Evolutionary conservation across 2,797 vertebrate genomes (phyloP).

Genomic region (Cuniculus paca): DNA sequence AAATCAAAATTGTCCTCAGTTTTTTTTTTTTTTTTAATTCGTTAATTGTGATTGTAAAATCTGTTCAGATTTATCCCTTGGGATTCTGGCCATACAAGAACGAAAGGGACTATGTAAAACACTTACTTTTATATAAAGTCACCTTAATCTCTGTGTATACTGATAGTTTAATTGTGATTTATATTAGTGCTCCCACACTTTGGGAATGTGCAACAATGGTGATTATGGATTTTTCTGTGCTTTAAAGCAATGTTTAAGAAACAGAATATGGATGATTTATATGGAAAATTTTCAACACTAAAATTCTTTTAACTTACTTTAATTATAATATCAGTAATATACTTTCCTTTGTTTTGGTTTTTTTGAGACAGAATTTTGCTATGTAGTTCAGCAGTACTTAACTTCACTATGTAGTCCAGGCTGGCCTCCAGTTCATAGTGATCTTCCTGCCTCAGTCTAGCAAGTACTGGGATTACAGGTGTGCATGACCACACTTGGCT

Average conservation of each 20-base stretch:
- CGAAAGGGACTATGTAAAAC: background rate
- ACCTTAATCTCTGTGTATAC: background rate
- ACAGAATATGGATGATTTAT: background rate
- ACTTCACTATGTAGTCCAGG: background rate
- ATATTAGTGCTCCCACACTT: background rate
- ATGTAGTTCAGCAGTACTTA: background rate
- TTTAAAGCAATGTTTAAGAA: constrained; percentile 6
- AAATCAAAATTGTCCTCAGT: no score
- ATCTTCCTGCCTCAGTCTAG: background rate
- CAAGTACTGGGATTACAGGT: background rate
- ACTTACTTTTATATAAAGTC: background rate
- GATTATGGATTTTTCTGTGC: background rate
- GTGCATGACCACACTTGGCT: background rate
- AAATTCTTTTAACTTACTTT: background rate
- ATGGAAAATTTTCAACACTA: background rate
- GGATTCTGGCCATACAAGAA: background rate
- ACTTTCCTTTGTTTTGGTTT: background rate
- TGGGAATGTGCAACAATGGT: background rate
- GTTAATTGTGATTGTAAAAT: background rate
- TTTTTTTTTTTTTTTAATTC: no score
- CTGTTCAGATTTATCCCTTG: background rate
- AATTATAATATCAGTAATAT: background rate
- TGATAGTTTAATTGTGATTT: background rate
- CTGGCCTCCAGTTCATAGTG: background rate
- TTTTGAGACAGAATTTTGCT: background rate